A percentile compares a stretch with the other conserved stretches of the same genome.
Conservation (phyloP, 2,888 invertebrate genomes). For the Noctua pronuba region DNA sequence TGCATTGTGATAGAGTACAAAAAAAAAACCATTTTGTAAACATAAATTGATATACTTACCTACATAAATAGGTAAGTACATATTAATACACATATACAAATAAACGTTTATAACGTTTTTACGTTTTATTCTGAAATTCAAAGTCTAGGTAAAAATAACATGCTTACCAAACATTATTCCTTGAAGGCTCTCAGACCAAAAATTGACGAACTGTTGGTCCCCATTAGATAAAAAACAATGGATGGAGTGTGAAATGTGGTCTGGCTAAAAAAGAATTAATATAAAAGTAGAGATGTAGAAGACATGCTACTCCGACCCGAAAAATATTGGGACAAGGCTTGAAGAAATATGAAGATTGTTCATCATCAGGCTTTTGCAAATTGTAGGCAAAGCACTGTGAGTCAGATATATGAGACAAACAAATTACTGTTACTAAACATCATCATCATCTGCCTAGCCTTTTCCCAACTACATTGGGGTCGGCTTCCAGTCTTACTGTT, state of each 20-base stretch:
- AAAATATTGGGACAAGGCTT: background rate
- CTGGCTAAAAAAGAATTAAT: background rate
- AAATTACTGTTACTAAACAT: background rate
- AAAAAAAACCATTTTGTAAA: too few species aligned
- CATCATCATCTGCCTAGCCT: too few species aligned
- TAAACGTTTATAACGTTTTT: too few species aligned
- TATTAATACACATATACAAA: too few species aligned
- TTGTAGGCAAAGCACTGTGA: background rate
- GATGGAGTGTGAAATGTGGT: background rate
- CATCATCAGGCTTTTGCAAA: background rate
- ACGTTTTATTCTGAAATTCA: background rate
- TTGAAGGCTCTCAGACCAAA: background rate
- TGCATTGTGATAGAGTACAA: too few species aligned
- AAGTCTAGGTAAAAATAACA: background rate
- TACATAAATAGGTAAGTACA: too few species aligned
- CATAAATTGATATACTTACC: too few species aligned
- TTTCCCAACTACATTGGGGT: too few species aligned
- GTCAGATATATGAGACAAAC: background rate
- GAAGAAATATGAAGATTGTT: background rate
- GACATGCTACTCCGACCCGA: background rate
- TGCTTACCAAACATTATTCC: background rate
- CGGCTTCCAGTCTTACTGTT: too few species aligned
- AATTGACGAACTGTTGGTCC: too few species aligned
- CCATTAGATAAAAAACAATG: background rate
- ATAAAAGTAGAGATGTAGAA: background rate